Percentiles rank a stretch among this genome's conserved stretches.
Evolutionary conservation across 2,797 vertebrate genomes (phyloP).

Genomic region (Pyrocephalus nanus): DNA sequence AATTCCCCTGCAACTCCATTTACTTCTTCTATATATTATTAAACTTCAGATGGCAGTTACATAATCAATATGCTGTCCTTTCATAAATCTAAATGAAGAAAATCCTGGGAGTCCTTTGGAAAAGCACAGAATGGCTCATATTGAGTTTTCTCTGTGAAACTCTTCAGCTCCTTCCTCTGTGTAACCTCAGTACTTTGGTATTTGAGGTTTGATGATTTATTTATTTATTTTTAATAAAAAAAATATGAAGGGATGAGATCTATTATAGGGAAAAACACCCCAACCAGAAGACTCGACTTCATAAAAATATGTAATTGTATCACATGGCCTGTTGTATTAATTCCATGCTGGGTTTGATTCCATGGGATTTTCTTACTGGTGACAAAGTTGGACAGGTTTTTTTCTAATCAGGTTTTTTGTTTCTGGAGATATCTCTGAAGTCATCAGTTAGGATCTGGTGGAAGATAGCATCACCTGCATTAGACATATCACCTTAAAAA

Average conservation of each 20-base stretch:
- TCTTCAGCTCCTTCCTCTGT: not conserved
- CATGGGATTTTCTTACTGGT: not conserved
- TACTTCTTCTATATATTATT: slow-evolving; percentile 65
- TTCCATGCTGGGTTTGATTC: not conserved
- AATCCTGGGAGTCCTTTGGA: slow-evolving; percentile 21
- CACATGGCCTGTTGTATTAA: not conserved
- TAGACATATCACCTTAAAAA: not conserved
- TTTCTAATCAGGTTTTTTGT: not conserved
- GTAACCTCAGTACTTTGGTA: not conserved
- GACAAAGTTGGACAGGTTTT: not conserved
- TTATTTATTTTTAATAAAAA: not conserved
- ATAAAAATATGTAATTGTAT: slow-evolving; percentile 20
- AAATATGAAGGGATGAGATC: not conserved
- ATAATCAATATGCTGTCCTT: slow-evolving; percentile 67
- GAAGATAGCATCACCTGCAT: not conserved
- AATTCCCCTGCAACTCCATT: slow-evolving; percentile 66
- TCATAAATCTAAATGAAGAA: slow-evolving; percentile 68
- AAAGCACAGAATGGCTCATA: not conserved
- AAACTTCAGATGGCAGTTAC: slow-evolving; percentile 67
- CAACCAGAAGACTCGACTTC: slow-evolving; percentile 10
- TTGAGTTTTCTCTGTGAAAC: not conserved
- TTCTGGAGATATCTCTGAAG: not conserved
- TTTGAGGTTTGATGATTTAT: not conserved
- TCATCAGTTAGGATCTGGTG: not conserved
- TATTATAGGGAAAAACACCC: not conserved